Evolutionary conservation across 2,888 invertebrate genomes (phyloP).

Genomic region (Trachelus tabidus): DNA sequence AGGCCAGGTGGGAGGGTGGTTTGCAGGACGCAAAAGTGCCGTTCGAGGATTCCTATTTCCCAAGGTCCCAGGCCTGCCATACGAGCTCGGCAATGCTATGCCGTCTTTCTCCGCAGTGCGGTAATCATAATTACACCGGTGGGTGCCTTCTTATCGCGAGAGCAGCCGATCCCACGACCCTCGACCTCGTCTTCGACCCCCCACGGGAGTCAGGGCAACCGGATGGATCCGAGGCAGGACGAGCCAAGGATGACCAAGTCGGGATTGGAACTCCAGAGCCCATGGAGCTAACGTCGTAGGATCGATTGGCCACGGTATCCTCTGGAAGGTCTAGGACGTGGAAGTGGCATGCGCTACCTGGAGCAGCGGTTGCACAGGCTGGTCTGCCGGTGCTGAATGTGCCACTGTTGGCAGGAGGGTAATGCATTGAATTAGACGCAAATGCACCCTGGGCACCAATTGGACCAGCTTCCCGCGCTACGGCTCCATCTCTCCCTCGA

Average conservation of each 20-base stretch:
- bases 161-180: conserved; percentile 36
- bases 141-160: conserved; percentile 60
- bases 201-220: background rate
- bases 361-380: conserved; percentile 15
- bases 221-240: background rate
- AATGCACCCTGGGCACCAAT: conserved; percentile 67
- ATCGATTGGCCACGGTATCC: background rate
- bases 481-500: conserved; percentile 57
- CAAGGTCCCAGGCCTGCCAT: conserved; percentile 61
- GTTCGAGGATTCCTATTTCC: conserved; percentile 63
- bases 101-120: conserved; percentile 53
- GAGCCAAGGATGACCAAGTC: background rate
- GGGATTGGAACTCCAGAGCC: background rate
- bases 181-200: conserved; percentile 12
- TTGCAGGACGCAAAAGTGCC: conserved; percentile 58
- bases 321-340: background rate
- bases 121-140: conserved; percentile 63
- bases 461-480: conserved; percentile 57
- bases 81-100: conserved; percentile 55
- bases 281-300: background rate
- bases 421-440: conserved; percentile 73
- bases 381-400: conserved; percentile 37
- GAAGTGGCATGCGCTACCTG: background rate
- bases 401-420: conserved; percentile 47
- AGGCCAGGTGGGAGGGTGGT: conserved; percentile 24